Evolutionary conservation across 2,797 vertebrate species (phyloP).

Genomic region (Cyclopterus lumpus): DNA sequence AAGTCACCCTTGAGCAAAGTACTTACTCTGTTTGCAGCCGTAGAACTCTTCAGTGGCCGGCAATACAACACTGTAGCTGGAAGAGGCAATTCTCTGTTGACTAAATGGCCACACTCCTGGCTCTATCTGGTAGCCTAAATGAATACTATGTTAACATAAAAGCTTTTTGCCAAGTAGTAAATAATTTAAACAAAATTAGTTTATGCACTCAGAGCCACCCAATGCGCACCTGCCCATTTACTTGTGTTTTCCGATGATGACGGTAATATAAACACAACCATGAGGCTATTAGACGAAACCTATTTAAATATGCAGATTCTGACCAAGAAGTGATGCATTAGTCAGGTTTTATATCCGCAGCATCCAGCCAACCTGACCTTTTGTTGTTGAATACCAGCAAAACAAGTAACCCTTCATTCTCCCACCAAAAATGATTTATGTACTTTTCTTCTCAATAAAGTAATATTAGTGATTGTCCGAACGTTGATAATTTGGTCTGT

Average conservation of each 20-base stretch:
- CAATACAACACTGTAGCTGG: not conserved
- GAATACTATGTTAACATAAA: not conserved
- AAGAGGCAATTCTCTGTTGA: not conserved
- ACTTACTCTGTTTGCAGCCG: slow-evolving; percentile 6
- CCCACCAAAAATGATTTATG: too few relatives aligned
- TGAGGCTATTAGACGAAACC: not conserved
- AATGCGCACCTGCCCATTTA: not conserved
- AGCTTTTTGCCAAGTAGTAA: not conserved
- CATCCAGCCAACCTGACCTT: not conserved
- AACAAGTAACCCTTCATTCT: too few relatives aligned
- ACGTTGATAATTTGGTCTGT: not conserved
- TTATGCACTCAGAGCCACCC: not conserved
- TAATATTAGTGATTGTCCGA: not conserved
- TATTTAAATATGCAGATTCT: not conserved
- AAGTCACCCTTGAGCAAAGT: slow-evolving; percentile 24
- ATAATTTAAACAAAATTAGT: not conserved
- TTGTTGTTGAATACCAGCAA: too few relatives aligned
- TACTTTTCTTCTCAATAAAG: not conserved
- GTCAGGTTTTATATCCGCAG: too few relatives aligned
- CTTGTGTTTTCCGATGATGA: not conserved
- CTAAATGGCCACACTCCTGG: not conserved
- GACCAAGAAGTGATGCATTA: not conserved
- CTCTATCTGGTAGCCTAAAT: not conserved
- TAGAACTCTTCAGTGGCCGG: not conserved
- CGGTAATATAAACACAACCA: not conserved